A percentile compares a stretch with the other conserved stretches of the same genome.
phyloP scores from a whole-genome alignment of 37 sponge, comb jelly and placozoan species.

The Halisarca cf. caerulea region DNA sequence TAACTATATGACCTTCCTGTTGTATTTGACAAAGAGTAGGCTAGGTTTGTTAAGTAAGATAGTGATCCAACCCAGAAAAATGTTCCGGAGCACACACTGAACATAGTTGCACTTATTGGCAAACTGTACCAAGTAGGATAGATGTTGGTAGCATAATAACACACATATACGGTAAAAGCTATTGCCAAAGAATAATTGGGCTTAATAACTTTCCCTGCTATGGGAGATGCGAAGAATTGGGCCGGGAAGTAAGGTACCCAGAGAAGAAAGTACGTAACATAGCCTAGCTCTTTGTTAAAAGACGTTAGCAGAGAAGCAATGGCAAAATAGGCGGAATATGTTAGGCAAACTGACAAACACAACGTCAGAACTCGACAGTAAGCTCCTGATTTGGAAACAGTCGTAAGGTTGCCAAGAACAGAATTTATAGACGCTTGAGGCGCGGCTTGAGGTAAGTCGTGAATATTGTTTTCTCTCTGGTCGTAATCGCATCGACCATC shows the following conservation, averaged over 20 bases:
- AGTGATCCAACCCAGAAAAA: conserved; percentile 12
- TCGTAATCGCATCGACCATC: no score
- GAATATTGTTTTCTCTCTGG: no score
- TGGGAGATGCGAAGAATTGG: neutral
- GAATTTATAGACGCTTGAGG: no score
- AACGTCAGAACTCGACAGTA: neutral
- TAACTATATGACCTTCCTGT: neutral
- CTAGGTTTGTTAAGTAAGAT: neutral
- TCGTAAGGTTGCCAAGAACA: no score
- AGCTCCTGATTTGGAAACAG: no score
- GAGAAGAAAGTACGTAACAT: neutral
- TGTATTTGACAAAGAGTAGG: neutral
- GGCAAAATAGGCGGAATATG: neutral
- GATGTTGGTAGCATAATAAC: neutral
- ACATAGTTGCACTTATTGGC: neutral
- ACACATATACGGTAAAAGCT: neutral
- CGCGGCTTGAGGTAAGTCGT: no score
- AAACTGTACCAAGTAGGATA: neutral
- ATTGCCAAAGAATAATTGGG: neutral
- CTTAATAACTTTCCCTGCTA: neutral
- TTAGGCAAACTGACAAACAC: neutral
- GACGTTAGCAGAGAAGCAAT: neutral
- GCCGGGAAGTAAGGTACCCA: neutral
- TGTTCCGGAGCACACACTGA: neutral
- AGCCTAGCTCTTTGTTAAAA: neutral